Conservation (phyloP, 2,888 invertebrate genomes). For the Cistogaster globosa region DNA sequence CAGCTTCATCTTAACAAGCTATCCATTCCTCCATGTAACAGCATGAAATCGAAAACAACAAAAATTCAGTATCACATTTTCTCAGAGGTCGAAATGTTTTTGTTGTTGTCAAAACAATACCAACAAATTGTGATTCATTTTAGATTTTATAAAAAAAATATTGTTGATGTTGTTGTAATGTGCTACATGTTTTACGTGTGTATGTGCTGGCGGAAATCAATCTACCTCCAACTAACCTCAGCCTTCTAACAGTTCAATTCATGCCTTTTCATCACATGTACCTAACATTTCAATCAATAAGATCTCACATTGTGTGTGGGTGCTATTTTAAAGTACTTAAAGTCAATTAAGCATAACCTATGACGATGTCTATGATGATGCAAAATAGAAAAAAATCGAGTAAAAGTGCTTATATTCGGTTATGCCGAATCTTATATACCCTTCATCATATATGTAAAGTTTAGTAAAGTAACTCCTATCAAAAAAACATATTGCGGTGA, state of each 20-base stretch:
- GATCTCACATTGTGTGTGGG: slow-evolving; percentile 64
- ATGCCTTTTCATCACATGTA: slow-evolving; percentile 34
- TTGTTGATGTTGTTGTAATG: slow-evolving; percentile 55
- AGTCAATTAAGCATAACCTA: slow-evolving; percentile 70
- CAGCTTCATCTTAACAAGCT: slow-evolving; percentile 52
- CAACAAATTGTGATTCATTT: slow-evolving; percentile 70
- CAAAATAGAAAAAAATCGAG: neutral
- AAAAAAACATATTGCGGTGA: no score
- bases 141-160: slow-evolving; percentile 66
- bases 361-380: slow-evolving; percentile 41
- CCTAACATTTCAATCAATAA: slow-evolving; percentile 56
- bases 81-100: slow-evolving; percentile 69
- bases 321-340: slow-evolving; percentile 68
- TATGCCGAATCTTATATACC: no score
- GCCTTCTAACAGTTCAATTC: slow-evolving; percentile 21
- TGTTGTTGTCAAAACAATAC: slow-evolving; percentile 70
- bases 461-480: no score
- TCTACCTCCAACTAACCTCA: slow-evolving; percentile 57
- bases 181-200: neutral
- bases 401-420: no score
- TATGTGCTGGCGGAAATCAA: slow-evolving; percentile 64
- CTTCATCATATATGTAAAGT: no score
- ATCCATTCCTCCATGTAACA: neutral
- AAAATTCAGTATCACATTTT: slow-evolving; percentile 48
- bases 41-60: slow-evolving; percentile 26